phyloP scores from a whole-genome alignment of 2,797 vertebrate species.

The Choloepus didactylus region DNA sequence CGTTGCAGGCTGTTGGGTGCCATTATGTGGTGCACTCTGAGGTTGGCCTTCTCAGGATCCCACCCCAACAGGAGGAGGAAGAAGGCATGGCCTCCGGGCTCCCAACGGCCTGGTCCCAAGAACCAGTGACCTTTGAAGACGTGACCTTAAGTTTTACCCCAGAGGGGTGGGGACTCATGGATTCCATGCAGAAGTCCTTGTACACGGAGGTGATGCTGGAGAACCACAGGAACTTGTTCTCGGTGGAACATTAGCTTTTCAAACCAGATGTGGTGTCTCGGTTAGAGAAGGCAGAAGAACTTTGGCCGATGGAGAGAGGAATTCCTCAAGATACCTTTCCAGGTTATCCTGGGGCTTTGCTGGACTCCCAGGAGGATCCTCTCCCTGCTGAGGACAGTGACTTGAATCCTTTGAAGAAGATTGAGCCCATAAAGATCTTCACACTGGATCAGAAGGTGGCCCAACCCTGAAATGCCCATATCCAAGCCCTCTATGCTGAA shows the following conservation, averaged over 20 bases:
- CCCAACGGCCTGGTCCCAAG: constrained; percentile 56
- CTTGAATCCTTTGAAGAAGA: constrained; percentile 48
- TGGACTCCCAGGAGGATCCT: background rate
- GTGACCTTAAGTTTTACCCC: constrained; percentile 70
- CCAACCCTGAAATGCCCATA: constrained; percentile 71
- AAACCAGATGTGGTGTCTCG: constrained; percentile 82
- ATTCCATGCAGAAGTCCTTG: constrained; percentile 73
- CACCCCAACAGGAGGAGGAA: background rate
- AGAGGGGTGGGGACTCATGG: constrained; percentile 78
- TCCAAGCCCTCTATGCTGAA: constrained; percentile 72
- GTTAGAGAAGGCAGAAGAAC: constrained; percentile 81
- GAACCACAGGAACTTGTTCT: constrained; percentile 80
- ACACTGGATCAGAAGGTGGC: constrained; percentile 79
- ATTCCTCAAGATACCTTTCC: constrained; percentile 66
- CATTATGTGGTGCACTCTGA: constrained; percentile 59
- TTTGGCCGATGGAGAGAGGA: constrained; percentile 73
- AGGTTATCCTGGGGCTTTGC: constrained; percentile 65
- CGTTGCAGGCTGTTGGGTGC: constrained; percentile 36
- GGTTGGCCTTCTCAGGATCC: constrained; percentile 28
- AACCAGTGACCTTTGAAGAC: constrained; percentile 78
- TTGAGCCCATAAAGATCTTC: constrained; percentile 77
- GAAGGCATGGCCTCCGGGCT: constrained; percentile 59
- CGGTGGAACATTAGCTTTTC: constrained; percentile 81
- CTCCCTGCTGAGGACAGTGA: background rate
- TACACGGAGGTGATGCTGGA: constrained; percentile 79